Conservation (phyloP, 2,888 invertebrate genomes). For the Teinopalpus imperialis region DNA sequence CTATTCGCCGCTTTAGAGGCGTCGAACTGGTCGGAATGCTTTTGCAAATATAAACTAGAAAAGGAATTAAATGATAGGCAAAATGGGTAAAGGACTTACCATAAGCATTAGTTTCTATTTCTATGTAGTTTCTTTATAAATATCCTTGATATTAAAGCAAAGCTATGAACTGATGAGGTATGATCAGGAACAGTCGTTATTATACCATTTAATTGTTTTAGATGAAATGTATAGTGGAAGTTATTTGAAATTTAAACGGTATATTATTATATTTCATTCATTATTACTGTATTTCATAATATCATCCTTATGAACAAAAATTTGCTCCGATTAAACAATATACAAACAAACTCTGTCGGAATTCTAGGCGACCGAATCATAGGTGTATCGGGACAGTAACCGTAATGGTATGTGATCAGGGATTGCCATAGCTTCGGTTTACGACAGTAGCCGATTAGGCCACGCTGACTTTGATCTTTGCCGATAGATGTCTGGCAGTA, state of each 20-base stretch:
- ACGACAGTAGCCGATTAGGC: conserved; percentile 52
- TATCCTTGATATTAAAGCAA: too few species aligned
- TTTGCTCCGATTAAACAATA: neutral
- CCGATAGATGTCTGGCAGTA: conserved; percentile 44
- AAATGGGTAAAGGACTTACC: conserved; percentile 22
- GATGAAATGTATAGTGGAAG: too few species aligned
- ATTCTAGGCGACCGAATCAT: conserved; percentile 35
- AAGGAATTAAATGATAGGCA: conserved; percentile 14
- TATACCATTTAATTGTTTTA: too few species aligned
- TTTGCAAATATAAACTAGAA: conserved; percentile 10
- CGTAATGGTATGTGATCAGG: conserved; percentile 47
- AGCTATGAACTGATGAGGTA: too few species aligned
- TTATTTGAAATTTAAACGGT: too few species aligned
- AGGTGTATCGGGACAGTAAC: conserved; percentile 47
- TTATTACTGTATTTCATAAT: too few species aligned
- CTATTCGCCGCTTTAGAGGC: conserved; percentile 15
- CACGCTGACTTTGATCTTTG: conserved; percentile 55
- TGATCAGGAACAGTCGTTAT: too few species aligned
- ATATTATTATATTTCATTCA: too few species aligned
- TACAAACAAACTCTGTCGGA: neutral
- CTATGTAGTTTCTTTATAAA: too few species aligned
- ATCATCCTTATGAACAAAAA: too few species aligned
- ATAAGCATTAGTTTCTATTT: too few species aligned
- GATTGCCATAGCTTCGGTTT: conserved; percentile 39
- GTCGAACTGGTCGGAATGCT: conserved; percentile 22